Evolutionary conservation across 2,113 vertebrate species (phyloP), one percentile per base, ranked within the genome.

Genomic region (Nymphicus hollandicus): DNA sequence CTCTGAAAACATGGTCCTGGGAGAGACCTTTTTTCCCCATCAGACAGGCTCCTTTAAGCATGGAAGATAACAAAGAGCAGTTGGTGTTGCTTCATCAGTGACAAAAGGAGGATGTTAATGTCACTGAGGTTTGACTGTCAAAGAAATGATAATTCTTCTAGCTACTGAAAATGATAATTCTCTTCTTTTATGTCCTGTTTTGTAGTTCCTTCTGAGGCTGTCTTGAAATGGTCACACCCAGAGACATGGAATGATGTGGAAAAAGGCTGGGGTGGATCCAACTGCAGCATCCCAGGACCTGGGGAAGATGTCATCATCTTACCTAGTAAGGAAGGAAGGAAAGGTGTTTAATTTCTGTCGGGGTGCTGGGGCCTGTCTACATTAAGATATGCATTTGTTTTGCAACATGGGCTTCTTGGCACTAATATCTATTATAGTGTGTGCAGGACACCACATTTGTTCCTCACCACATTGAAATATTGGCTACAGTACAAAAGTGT

Each of bases 271-370:
- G 97, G 97, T 76, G 98, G 98, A 91, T 77, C 81, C 91, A 95
- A 61, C 1, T 7, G 70, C 19, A 89, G 77, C 31, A 50, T 97
- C 43, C 98, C 98, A 53, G 91, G 96, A 17, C 81, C 97, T 46
- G 98, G 97, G 37, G 97, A 98, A 80, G 97, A 98, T 0, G 92
- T 98, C 77, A 88, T 98, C 83, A 97, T 98, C 93, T 92, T 98
- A 90, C 97, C 98, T 78, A 97, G 98, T 98, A 93, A 79, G 97
- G 88, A 91, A 41, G 41, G 17, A 56, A 41, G 13, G 31, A 35
- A 63, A 58, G 10, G 7, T 22, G n/a, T 17, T 69, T 56, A 1
- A 37, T 81, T 95, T 63, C 52, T 61, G 19, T 47, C 6, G 17
- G 11, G 6, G 7, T 47, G 6, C 31, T 43, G 56, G 27, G 7